Conservation (phyloP, 2,888 invertebrate genomes). For the Patella ulyssiponensis region DNA sequence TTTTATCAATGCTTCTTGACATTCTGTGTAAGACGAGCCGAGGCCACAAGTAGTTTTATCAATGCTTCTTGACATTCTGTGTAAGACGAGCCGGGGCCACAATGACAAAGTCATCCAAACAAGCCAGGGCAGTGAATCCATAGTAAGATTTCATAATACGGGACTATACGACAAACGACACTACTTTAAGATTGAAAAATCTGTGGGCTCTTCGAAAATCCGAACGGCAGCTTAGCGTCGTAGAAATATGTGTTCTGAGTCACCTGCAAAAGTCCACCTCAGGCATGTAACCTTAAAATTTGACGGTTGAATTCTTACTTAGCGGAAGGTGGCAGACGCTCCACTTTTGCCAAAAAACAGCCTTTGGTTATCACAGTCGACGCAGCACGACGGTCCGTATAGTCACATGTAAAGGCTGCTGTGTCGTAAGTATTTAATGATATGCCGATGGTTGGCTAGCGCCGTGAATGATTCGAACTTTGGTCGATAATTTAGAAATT, state of each 20-base stretch:
- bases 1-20: not conserved
- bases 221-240: not conserved
- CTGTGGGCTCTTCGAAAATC: not conserved
- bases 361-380: not conserved
- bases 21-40: not conserved
- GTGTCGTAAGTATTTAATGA: not conserved
- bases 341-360: not conserved
- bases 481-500: not conserved
- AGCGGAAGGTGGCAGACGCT: not conserved
- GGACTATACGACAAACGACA: not conserved
- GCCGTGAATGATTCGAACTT: not conserved
- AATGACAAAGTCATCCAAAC: not conserved
- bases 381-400: not conserved
- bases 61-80: not conserved
- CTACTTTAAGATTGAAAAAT: not conserved
- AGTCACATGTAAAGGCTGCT: not conserved
- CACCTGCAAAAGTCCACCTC: not conserved
- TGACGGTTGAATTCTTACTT: constrained; percentile 12
- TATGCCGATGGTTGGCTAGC: not conserved
- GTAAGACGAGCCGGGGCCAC: not conserved
- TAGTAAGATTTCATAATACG: not conserved
- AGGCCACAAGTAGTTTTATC: not conserved
- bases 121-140: not conserved
- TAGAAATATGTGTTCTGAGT: not conserved
- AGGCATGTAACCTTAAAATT: constrained; percentile 14